Evolutionary conservation across 2,113 vertebrate species (phyloP).

Genomic region (Sylvilagus bachmani): DNA sequence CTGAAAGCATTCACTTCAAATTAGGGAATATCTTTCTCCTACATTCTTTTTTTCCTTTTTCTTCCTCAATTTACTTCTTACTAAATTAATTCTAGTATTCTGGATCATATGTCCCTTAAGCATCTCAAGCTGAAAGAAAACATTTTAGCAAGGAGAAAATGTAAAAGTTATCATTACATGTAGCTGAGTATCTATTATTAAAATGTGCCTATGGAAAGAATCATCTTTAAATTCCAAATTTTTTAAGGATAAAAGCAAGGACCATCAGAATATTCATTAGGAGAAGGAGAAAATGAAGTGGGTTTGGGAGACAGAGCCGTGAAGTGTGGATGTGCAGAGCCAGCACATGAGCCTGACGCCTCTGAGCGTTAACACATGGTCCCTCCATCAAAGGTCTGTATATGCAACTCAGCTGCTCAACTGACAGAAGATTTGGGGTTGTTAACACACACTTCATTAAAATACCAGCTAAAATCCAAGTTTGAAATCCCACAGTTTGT

Average conservation of each 20-base stretch:
- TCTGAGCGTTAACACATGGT: slow-evolving; percentile 92
- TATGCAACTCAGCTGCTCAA: slow-evolving; percentile 89
- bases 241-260: background rate
- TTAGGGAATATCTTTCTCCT: background rate
- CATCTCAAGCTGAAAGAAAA: background rate
- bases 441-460: slow-evolving; percentile 96
- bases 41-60: background rate
- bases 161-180: slow-evolving; percentile 13
- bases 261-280: slow-evolving; percentile 13
- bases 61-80: background rate
- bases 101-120: background rate
- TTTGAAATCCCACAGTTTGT: slow-evolving; percentile 93
- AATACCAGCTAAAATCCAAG: slow-evolving; percentile 93
- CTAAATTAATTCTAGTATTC: background rate
- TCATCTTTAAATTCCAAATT: background rate
- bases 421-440: slow-evolving; percentile 89
- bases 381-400: slow-evolving; percentile 89
- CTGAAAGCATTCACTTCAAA: background rate
- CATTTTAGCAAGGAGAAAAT: background rate
- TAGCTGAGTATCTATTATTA: slow-evolving; percentile 28
- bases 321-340: slow-evolving; percentile 81
- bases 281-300: slow-evolving; percentile 69
- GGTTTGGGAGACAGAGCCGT: slow-evolving; percentile 82
- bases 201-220: background rate
- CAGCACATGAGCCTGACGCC: slow-evolving; percentile 79